phyloP scores from a whole-genome alignment of 2,113 vertebrate genomes.

The Entelurus aequoreus region DNA sequence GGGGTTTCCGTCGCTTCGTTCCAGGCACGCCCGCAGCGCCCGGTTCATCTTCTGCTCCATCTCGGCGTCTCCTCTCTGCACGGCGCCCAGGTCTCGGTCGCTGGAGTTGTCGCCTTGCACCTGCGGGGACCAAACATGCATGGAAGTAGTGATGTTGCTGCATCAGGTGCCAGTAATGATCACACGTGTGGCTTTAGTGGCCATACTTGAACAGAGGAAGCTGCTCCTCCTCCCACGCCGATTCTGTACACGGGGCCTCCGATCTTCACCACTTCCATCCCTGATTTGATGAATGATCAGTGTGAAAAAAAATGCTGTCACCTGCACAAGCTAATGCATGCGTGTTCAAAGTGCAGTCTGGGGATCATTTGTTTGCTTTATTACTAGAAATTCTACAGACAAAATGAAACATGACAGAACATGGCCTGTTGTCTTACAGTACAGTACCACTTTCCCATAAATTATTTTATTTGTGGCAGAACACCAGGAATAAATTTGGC shows the following conservation, averaged over 20 bases:
- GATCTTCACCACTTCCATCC: conserved; percentile 88
- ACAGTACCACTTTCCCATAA: too few relatives aligned
- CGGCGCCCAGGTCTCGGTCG: conserved; percentile 81
- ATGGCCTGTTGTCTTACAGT: too few relatives aligned
- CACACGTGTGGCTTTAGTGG: not conserved
- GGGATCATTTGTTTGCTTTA: too few relatives aligned
- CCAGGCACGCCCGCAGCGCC: conserved; percentile 83
- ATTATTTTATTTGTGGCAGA: too few relatives aligned
- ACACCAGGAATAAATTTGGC: too few relatives aligned
- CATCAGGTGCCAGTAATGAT: not conserved
- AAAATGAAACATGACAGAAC: too few relatives aligned
- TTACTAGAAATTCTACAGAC: too few relatives aligned
- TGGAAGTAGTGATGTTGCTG: not conserved
- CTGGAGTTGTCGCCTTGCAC: conserved; percentile 86
- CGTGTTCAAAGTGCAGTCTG: not conserved
- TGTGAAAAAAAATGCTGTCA: conserved; percentile 16
- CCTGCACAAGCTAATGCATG: not conserved
- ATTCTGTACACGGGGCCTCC: conserved; percentile 90
- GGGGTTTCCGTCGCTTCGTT: conserved; percentile 73
- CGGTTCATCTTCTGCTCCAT: conserved; percentile 97
- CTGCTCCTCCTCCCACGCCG: conserved; percentile 87
- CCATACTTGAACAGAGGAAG: conserved; percentile 83
- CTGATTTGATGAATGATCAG: conserved; percentile 50
- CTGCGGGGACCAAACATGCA: conserved; percentile 39
- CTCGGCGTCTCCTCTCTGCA: conserved; percentile 89